phyloP scores from a whole-genome alignment of 2,797 vertebrate genomes.

The Propithecus deckenii region DNA sequence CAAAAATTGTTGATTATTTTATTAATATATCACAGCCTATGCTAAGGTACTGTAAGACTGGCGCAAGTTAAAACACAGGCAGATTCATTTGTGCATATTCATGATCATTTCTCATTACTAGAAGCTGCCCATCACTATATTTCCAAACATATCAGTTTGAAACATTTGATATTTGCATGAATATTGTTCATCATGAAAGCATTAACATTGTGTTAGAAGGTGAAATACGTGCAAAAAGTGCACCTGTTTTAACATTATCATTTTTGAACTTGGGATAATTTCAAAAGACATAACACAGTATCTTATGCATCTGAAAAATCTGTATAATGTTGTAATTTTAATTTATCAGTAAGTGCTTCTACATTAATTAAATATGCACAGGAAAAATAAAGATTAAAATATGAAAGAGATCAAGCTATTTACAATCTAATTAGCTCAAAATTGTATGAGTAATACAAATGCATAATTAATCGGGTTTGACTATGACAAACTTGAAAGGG shows the following conservation, averaged over 20 bases:
- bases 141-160: conserved; percentile 6
- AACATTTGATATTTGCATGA: conserved; percentile 20
- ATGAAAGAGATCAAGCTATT: conserved; percentile 84
- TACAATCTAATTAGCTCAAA: conserved; percentile 84
- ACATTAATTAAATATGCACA: conserved; percentile 85
- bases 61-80: not conserved
- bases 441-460: conserved; percentile 81
- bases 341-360: conserved; percentile 84
- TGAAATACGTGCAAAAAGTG: conserved; percentile 19
- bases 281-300: conserved; percentile 39
- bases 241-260: conserved; percentile 41
- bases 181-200: not conserved
- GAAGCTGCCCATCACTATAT: not conserved
- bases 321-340: conserved; percentile 72
- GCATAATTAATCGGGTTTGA: conserved; percentile 73
- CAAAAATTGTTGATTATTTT: not conserved
- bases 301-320: conserved; percentile 50
- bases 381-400: conserved; percentile 84
- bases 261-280: conserved; percentile 51
- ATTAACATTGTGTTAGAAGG: conserved; percentile 36
- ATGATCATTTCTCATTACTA: conserved; percentile 1
- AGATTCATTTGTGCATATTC: not conserved
- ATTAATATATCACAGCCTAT: not conserved
- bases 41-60: not conserved
- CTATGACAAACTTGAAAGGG: conserved; percentile 66